phyloP scores from a whole-genome alignment of 2,797 vertebrate genomes.

The Crenichthys baileyi region DNA sequence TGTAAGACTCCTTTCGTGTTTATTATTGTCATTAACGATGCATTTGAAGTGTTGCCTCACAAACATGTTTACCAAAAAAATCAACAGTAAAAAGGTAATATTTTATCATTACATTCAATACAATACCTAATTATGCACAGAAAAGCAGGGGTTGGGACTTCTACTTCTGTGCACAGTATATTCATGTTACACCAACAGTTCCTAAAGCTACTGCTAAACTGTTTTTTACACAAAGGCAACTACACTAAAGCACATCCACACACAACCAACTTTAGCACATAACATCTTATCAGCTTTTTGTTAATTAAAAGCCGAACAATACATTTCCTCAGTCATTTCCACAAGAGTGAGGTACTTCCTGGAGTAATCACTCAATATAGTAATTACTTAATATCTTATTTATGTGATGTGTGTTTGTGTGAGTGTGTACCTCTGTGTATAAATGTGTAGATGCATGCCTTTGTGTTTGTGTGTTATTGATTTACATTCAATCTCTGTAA shows the following conservation, averaged over 20 bases:
- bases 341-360: conserved; percentile 45
- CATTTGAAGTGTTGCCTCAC: too few species aligned
- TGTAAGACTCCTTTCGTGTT: too few species aligned
- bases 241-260: conserved; percentile 3
- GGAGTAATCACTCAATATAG: conserved; percentile 41
- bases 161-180: too few species aligned
- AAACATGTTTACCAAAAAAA: too few species aligned
- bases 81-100: too few species aligned
- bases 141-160: too few species aligned
- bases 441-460: conserved; percentile 3
- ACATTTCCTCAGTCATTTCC: conserved; percentile 31
- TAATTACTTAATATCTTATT: conserved; percentile 56
- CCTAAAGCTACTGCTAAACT: too few species aligned
- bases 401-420: conserved; percentile 7
- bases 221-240: conserved; percentile 7
- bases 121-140: too few species aligned
- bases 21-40: too few species aligned
- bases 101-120: too few species aligned
- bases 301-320: conserved; percentile 60
- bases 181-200: too few species aligned
- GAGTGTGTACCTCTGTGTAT: neutral
- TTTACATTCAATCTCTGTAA: conserved; percentile 17
- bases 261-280: conserved; percentile 23
- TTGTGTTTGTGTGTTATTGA: conserved; percentile 12
- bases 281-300: conserved; percentile 54